Evolutionary conservation across 2,113 vertebrate genomes (phyloP).

Genomic region (Hepsetus odoe): DNA sequence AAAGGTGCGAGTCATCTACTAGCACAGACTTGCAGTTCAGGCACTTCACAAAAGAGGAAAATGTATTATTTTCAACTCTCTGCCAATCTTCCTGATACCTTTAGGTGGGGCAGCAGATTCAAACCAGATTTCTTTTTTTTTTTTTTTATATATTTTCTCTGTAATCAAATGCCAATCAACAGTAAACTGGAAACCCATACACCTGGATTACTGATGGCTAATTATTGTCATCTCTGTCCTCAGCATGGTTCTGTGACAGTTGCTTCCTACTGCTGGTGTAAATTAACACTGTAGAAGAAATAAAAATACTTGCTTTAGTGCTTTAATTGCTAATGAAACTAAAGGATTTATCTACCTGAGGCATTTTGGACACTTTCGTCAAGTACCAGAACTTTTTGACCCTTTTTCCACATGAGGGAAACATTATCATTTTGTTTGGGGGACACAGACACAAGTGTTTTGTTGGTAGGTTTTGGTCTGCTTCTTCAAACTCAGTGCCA

Average conservation of each 20-base stretch:
- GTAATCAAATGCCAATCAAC: too few species aligned
- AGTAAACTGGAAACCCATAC: too few species aligned
- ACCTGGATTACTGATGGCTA: not conserved
- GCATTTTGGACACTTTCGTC: too few species aligned
- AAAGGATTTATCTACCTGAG: not conserved
- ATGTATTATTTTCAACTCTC: not conserved
- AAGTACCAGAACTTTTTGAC: too few species aligned
- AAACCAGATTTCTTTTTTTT: not conserved
- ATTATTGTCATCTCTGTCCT: not conserved
- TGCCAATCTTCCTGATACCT: not conserved
- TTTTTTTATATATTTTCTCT: not conserved
- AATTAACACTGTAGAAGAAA: not conserved
- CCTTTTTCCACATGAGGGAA: too few species aligned
- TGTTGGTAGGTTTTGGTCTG: too few species aligned
- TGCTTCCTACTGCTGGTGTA: not conserved
- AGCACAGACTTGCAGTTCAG: slow-evolving; percentile 6
- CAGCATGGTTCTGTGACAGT: not conserved
- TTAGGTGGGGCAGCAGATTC: not conserved
- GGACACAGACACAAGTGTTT: too few species aligned
- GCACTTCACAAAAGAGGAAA: not conserved
- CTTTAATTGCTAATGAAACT: not conserved
- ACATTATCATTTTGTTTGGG: too few species aligned
- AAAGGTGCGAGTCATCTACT: not conserved
- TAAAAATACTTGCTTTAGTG: not conserved
- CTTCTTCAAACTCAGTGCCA: too few species aligned